Percentiles rank a stretch among this genome's conserved stretches.
Evolutionary conservation across 2,113 vertebrate genomes (phyloP).

Genomic region (Chaetodon auriga): DNA sequence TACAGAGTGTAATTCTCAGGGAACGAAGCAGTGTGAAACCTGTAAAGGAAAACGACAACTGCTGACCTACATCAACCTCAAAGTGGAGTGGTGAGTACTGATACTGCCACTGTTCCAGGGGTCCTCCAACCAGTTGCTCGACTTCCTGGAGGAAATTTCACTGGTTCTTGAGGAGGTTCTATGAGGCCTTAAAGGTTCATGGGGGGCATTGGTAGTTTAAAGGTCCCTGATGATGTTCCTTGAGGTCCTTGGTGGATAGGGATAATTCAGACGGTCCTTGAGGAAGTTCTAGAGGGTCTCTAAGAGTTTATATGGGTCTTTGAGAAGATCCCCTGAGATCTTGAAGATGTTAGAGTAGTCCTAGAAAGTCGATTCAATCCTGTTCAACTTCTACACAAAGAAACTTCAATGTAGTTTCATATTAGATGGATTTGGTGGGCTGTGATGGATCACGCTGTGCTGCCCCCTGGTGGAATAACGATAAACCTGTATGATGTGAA

Average conservation of each 20-base stretch:
- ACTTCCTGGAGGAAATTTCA: background rate
- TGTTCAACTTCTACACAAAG: too few species aligned
- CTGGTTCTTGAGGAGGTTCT: background rate
- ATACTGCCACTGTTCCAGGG: background rate
- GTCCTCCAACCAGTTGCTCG: background rate
- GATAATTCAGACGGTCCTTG: background rate
- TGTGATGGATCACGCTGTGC: background rate
- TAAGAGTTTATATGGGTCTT: background rate
- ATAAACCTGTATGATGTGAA: background rate
- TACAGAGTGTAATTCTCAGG: conserved; percentile 15
- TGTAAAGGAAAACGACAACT: conserved; percentile 78
- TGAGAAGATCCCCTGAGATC: too few species aligned
- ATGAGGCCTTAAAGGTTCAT: background rate
- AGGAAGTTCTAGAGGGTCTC: background rate
- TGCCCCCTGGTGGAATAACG: conserved; percentile 16
- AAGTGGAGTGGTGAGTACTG: conserved; percentile 79
- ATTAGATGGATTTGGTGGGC: background rate
- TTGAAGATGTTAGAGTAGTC: background rate
- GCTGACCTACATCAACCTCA: conserved; percentile 80
- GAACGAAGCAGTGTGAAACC: conserved; percentile 58
- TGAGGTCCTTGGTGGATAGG: too few species aligned
- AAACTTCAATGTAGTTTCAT: background rate
- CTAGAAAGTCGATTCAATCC: too few species aligned
- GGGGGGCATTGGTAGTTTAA: background rate
- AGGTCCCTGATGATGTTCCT: background rate